Evolutionary conservation across 2,888 invertebrate species (phyloP), one percentile per base, ranked within the genome.

Genomic region (Teleiodes luculella): DNA sequence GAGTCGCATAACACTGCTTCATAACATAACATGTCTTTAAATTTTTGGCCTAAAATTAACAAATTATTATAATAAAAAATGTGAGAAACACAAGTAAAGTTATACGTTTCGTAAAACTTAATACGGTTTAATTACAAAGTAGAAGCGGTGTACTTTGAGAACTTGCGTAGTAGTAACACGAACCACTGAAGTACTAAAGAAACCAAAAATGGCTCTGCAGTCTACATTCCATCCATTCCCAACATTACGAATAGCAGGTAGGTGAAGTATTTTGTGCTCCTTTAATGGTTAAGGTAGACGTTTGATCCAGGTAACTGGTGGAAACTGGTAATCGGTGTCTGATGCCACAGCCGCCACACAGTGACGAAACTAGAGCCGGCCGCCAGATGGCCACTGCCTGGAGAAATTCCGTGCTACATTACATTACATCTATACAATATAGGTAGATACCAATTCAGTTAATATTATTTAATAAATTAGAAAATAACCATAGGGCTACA

Each of bases 261-360:
- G 45, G 36, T 46, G 36, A 30, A 16, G 62, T 67, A 68, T 70
- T 63, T 68, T 67, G 58, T 66, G 64, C 56, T 61, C 82, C 79
- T 67, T 80, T 78, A 69, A 78, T 64, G 78, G 80, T 61, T 57
- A 58, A 63, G 64, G 70, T 81, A 82, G 78, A 84, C 81, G 85
- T 74, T 66, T 61, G 63, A 65, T 67, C 67, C 68, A 66, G 72
- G 61, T 54, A 63, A 53, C 30, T 57, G 56, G 57, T 53, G 72
- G 61, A 52, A 63, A 53, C 30, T 57, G 56, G 57, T 53, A 56
- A 55, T 57, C 59, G 64, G 66, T 62, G 61, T 64, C 61, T 57
- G 59, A 61, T 63, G 64, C 53, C 61, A 57, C 59, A 63, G 52
- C 64, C 2, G 37, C 5, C 37, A 14, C 18, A 7, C 58, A 57